Percentiles rank a stretch among this genome's conserved stretches.
Conservation (phyloP, 2,797 vertebrate genomes). For the Hydrocynus forskahlii region DNA sequence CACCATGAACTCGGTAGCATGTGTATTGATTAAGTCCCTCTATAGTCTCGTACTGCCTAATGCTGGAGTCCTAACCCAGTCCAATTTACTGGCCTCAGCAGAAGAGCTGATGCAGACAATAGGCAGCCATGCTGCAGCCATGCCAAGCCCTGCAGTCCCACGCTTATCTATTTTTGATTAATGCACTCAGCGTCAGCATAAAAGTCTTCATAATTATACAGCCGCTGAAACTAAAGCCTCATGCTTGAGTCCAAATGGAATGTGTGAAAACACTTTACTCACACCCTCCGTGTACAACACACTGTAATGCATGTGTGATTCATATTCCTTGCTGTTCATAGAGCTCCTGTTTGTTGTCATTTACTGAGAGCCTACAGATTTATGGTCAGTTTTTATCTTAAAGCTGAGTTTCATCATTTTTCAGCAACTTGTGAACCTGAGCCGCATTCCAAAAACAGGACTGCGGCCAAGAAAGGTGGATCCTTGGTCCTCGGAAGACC, state of each 20-base stretch:
- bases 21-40: not conserved
- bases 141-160: conserved; percentile 42
- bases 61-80: not conserved
- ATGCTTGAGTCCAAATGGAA: conserved; percentile 33
- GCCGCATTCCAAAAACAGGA: not conserved
- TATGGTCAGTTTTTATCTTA: not conserved
- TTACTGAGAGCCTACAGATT: conserved; percentile 2
- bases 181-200: conserved; percentile 45
- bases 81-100: conserved; percentile 20
- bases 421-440: not conserved
- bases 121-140: conserved; percentile 24
- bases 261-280: conserved; percentile 29
- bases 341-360: not conserved
- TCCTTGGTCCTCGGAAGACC: not conserved
- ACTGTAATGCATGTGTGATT: conserved; percentile 14
- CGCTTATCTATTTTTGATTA: conserved; percentile 59
- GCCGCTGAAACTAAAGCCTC: conserved; percentile 24
- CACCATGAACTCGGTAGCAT: not conserved
- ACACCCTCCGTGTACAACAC: not conserved
- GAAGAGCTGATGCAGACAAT: conserved; percentile 36
- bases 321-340: not conserved
- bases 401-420: not conserved
- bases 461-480: not conserved
- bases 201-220: conserved; percentile 52
- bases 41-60: not conserved